Evolutionary conservation across 2,888 invertebrate species (phyloP).

Genomic region (Agrochola circellaris): DNA sequence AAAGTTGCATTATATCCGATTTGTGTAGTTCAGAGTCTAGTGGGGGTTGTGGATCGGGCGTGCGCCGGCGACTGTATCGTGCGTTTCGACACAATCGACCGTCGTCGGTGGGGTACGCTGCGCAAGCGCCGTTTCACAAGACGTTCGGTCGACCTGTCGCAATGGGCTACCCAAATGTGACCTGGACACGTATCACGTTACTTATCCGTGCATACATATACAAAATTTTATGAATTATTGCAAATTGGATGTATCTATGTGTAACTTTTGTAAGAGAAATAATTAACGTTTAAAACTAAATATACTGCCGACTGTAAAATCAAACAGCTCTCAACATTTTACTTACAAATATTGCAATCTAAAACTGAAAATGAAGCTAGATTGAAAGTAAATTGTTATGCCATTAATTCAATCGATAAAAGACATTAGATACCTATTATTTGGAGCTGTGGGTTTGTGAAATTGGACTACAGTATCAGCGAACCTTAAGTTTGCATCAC

Average conservation of each 20-base stretch:
- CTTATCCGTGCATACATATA: slow-evolving; percentile 75
- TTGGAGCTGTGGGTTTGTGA: not conserved
- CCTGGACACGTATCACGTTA: slow-evolving; percentile 89
- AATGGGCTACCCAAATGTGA: slow-evolving; percentile 90
- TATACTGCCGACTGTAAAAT: not conserved
- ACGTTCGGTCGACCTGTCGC: slow-evolving; percentile 89
- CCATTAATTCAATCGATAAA: slow-evolving; percentile 4
- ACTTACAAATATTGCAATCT: not conserved
- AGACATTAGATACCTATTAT: slow-evolving; percentile 10
- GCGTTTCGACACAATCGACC: slow-evolving; percentile 86
- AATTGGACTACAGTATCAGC: slow-evolving; percentile 21
- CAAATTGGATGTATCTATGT: slow-evolving; percentile 4
- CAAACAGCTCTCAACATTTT: not conserved
- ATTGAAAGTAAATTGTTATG: slow-evolving; percentile 15
- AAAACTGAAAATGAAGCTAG: slow-evolving; percentile 8
- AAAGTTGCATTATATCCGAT: slow-evolving; percentile 41
- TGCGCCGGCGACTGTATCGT: slow-evolving; percentile 83
- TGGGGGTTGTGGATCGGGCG: slow-evolving; percentile 80
- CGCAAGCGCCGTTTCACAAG: slow-evolving; percentile 90
- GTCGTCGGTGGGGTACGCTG: slow-evolving; percentile 86
- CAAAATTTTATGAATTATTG: slow-evolving; percentile 50
- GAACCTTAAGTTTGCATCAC: slow-evolving; percentile 20
- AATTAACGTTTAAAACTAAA: not conserved
- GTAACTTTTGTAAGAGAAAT: slow-evolving; percentile 1
- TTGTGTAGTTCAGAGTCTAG: slow-evolving; percentile 48